Evolutionary conservation across 2,888 invertebrate species (phyloP), one percentile per base, ranked within the genome.

Genomic region (Kryphioiulus occultus): DNA sequence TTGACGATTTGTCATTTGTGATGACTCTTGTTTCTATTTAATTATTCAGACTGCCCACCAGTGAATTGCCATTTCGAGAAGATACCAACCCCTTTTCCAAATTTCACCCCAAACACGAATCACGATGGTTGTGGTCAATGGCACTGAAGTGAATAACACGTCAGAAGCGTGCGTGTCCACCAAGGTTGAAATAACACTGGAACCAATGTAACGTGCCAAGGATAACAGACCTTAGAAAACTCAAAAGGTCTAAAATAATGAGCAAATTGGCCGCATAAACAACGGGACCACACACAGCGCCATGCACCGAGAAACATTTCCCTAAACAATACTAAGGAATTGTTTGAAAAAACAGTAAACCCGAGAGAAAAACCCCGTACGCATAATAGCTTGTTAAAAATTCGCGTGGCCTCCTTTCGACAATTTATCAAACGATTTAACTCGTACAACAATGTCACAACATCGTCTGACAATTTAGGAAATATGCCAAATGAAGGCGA

Each of bases 91-190:
- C 59, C 22, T 68, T 22, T 68, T 68, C 59, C 7, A 17, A 78
- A 30, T 30, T 78, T 15, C 26, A 78, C 78, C 78, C 78, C 26
- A 78, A 78, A 78, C 30, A 32, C 78, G 30, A 26, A 78, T 78
- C 78, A 78, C 26, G 78, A 78, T 30, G 78, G 78, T 78, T 78
- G 78, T 78, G 78, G 78, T 78, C 78, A 78, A 78, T 32, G 78
- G 30, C 78, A 78, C 78, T 5, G 78, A 30, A 30, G 78, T 78
- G 30, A 78, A 78, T 78, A 78, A 78, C 78, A 78, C 68, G 9
- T 26, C 26, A 26, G 39, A 39, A 39, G 39, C 39, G 39, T 78
- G 26, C 30, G 17, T 1, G 30, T 30, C 30, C 78, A 26, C 78
- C 26, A 68, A 68, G 59, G 59, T 68, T 68, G 59, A 68, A 68